Percentiles rank a stretch among this genome's conserved stretches.
Conservation (phyloP, 2,797 vertebrate genomes). For the Psittacula echo region DNA sequence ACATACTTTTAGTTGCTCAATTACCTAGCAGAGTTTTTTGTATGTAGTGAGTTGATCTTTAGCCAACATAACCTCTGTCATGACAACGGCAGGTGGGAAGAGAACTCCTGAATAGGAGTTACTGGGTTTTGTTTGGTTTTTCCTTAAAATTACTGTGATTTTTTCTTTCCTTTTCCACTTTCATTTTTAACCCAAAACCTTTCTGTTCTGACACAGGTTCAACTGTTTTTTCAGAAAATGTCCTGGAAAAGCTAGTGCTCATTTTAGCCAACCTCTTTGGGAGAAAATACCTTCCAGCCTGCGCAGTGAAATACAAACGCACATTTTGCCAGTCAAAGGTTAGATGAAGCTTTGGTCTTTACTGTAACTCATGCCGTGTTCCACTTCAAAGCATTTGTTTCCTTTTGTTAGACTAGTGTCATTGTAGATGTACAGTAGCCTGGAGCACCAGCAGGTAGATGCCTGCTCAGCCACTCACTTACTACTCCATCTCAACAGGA, state of each 20-base stretch:
- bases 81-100: background rate
- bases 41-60: background rate
- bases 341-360: background rate
- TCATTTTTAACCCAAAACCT: background rate
- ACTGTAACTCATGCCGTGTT: background rate
- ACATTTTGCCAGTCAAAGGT: constrained; percentile 43
- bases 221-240: constrained; percentile 53
- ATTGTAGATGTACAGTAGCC: background rate
- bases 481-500: background rate
- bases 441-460: background rate
- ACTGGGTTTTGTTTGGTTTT: background rate
- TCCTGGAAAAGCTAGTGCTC: constrained; percentile 68
- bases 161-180: background rate
- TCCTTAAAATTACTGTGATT: background rate
- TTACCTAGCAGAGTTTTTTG: background rate
- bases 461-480: background rate
- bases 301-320: background rate
- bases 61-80: background rate
- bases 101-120: background rate
- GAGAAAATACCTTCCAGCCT: constrained; percentile 37
- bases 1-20: background rate
- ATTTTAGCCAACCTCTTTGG: constrained; percentile 72
- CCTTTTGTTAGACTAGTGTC: background rate
- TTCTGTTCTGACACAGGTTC: constrained; percentile 44
- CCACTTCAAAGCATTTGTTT: background rate